phyloP scores from a whole-genome alignment of 2,113 vertebrate species.

The Accipiter cooperii region DNA sequence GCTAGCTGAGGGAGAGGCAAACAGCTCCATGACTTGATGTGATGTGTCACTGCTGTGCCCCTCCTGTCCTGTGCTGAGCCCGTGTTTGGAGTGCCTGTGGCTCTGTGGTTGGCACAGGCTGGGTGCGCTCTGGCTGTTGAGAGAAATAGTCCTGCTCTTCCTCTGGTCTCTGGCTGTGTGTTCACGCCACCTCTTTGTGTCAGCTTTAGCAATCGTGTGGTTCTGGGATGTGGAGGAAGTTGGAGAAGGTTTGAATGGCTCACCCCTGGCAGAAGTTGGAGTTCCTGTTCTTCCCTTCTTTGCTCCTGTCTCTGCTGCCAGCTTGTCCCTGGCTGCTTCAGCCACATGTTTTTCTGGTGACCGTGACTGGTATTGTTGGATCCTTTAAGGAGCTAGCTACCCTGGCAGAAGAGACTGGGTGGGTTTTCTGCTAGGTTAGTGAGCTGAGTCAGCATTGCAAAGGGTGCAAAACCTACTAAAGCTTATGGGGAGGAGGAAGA shows the following conservation, averaged over 20 bases:
- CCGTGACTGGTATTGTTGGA: background rate
- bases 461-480: background rate
- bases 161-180: background rate
- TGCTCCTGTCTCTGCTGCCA: background rate
- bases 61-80: background rate
- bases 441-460: background rate
- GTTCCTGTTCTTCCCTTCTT: background rate
- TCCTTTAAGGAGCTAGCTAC: background rate
- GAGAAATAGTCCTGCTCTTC: background rate
- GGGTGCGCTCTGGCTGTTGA: background rate
- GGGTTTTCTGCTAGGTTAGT: background rate
- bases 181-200: background rate
- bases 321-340: background rate
- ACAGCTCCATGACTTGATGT: background rate
- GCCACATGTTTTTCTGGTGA: background rate
- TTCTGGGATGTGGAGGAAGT: conserved; percentile 15
- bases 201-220: background rate
- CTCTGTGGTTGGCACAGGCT: background rate
- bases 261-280: conserved; percentile 2
- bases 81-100: background rate
- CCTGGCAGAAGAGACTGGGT: background rate
- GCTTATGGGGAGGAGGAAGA: background rate
- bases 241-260: background rate
- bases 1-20: background rate
- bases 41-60: background rate